Evolutionary conservation across 2,113 vertebrate genomes (phyloP).

Genomic region (Hipposideros armiger): DNA sequence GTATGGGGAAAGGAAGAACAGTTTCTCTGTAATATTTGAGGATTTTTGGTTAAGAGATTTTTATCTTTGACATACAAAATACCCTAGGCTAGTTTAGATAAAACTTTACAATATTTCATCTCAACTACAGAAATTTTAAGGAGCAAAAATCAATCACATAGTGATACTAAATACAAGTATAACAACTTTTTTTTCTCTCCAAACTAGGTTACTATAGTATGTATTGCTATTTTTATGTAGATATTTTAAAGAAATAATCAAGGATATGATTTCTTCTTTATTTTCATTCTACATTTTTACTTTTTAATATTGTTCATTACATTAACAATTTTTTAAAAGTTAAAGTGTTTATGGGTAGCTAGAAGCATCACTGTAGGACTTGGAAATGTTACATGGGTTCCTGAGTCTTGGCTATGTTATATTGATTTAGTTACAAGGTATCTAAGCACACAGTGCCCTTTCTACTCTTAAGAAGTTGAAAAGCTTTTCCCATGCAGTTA

Average conservation of each 20-base stretch:
- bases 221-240: background rate
- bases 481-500: conserved; percentile 86
- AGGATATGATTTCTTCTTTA: background rate
- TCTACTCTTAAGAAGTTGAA: conserved; percentile 87
- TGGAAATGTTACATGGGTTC: conserved; percentile 81
- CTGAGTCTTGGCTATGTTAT: conserved; percentile 73
- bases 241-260: background rate
- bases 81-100: background rate
- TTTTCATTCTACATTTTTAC: background rate
- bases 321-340: background rate
- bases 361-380: conserved; percentile 83
- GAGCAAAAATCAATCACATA: background rate
- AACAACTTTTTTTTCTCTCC: background rate
- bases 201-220: background rate
- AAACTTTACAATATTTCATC: background rate
- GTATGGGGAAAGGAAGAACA: background rate
- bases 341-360: conserved; percentile 59
- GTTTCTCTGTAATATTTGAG: background rate
- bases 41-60: background rate
- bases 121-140: conserved; percentile 16
- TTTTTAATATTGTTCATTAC: background rate
- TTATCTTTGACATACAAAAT: background rate
- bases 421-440: conserved; percentile 84
- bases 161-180: background rate
- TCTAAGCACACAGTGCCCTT: conserved; percentile 87